Base-by-base conservation (phyloP, 2,113 vertebrate genomes). In the Panthera uncia region DNA sequence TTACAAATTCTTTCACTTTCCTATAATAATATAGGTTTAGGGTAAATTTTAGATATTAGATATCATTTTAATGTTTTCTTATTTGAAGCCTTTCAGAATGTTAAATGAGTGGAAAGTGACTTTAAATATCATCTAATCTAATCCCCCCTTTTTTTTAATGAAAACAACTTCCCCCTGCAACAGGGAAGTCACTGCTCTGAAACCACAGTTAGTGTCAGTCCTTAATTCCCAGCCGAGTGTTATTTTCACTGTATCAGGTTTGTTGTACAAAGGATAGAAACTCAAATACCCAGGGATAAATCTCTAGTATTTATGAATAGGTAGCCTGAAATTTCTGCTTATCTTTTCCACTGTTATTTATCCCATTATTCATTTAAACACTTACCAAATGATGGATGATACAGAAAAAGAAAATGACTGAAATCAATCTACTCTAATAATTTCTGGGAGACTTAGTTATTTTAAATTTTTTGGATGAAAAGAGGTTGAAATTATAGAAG, bases 11-110 rank as follows among this genome's bases (percentile, higher is more conserved):
- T 96, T 91, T 90, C 36, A 61, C 19, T 87, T 96, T 96, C 79
- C 23, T 92, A 18, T 48, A 68, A 91, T 96, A 96, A 91, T 41
- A 93, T 91, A 95, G 18, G 48, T 73, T 85, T 84, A 66, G 21
- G 25, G 66, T 73, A 92, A 92, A 86, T n/a, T 29, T 69, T 41
- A 90, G 16, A 52, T 14, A 48, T n/a, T 27, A 65, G 5, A 48
- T 69, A 50, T 27, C 73, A 66, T 45, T 41, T 68, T 73, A 55
- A 55, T 74, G 38, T 85, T 41, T 23, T 52, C 83, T 45, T 48
- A 94, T 73, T 74, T 73, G 81, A 27, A 88, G 65, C 3, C 91
- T 87, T 93, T 92, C 41, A 41, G 31, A 84, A 93, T 27, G 33
- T 90, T 57, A 33, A 50, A 94, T 31, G 36, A 87, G 82, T 41